Percentiles rank a stretch among this genome's conserved stretches.
phyloP scores from a whole-genome alignment of 92 coral and sea anemone genomes.

The Micromussa lordhowensis region DNA sequence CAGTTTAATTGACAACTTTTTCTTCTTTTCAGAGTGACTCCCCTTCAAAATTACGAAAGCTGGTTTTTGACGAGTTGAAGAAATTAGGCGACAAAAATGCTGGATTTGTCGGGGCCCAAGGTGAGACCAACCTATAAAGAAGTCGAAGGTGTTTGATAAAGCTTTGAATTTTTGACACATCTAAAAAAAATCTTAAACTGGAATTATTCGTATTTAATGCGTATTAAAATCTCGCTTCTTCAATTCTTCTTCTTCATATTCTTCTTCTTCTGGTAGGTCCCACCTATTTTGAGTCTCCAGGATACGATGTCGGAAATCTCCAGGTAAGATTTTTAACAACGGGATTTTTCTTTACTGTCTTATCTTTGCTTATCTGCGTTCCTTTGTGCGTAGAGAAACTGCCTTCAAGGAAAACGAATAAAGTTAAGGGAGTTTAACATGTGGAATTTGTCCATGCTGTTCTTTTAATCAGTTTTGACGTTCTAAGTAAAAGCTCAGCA shows the following conservation, averaged over 20 bases:
- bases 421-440: neutral
- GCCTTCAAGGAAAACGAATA: neutral
- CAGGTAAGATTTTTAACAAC: conserved; percentile 60
- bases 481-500: no score
- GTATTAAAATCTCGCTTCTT: neutral
- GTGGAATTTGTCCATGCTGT: neutral
- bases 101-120: conserved; percentile 92
- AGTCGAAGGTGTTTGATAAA: neutral
- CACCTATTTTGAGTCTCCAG: conserved; percentile 90
- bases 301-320: conserved; percentile 86
- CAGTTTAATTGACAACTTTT: neutral
- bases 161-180: neutral
- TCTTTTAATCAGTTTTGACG: no score
- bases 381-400: neutral
- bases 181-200: no score
- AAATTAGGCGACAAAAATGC: conserved; percentile 68
- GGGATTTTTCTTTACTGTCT: neutral
- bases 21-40: conserved; percentile 74
- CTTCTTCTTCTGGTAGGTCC: conserved; percentile 65
- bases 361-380: neutral
- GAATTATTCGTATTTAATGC: neutral
- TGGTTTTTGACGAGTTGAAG: conserved; percentile 87
- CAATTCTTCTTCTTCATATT: no score
- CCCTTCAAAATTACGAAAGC: conserved; percentile 73
- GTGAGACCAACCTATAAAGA: conserved; percentile 30